These are phyloP conservation scores for Drosophila ercepeae DNA, from an alignment of 1,140 invertebrate genomes.

Conservation along the genomic window DNA sequence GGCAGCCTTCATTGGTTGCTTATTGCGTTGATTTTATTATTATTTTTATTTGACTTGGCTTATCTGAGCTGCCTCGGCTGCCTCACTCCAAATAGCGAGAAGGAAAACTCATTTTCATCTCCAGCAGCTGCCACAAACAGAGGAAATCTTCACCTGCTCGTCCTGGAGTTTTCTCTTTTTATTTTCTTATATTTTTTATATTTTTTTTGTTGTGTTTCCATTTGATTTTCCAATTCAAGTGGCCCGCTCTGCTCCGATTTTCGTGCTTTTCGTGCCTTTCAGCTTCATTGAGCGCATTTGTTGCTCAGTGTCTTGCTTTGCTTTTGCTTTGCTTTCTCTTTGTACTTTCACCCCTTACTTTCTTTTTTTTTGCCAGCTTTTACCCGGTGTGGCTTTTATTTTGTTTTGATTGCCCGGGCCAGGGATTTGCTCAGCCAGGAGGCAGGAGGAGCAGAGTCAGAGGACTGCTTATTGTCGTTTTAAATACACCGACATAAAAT, in stretches of 20 bases:
- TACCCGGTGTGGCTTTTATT: constrained; percentile 26
- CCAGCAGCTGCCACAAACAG: constrained; percentile 67
- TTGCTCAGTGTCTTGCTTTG: constrained; percentile 33
- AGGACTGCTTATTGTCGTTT: constrained; percentile 68
- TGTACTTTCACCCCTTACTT: not conserved
- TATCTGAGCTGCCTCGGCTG: not conserved
- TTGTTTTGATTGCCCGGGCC: constrained; percentile 41
- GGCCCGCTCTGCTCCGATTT: constrained; percentile 1
- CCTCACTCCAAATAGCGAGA: constrained; percentile 33
- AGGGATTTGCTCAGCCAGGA: constrained; percentile 19
- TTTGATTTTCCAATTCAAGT: constrained; percentile 79
- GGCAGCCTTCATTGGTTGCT: constrained; percentile 69
- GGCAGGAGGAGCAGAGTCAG: not conserved
- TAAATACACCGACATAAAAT: constrained; percentile 78
- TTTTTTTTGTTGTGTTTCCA: constrained; percentile 54
- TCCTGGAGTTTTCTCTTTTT: constrained; percentile 6
- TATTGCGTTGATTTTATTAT: constrained; percentile 81
- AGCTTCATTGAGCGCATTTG: constrained; percentile 76
- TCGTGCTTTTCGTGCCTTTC: constrained; percentile 56
- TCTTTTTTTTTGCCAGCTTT: constrained; percentile 1
- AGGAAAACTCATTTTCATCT: constrained; percentile 78
- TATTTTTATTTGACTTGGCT: constrained; percentile 46
- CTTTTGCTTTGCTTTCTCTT: constrained; percentile 7
- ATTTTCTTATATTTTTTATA: constrained; percentile 5
- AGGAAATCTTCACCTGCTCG: constrained; percentile 14